Percentiles rank a stretch among this genome's conserved stretches.
These are phyloP conservation scores for Amiota communis DNA, from an alignment of 2,888 invertebrate genomes.

Conservation along the genomic window DNA sequence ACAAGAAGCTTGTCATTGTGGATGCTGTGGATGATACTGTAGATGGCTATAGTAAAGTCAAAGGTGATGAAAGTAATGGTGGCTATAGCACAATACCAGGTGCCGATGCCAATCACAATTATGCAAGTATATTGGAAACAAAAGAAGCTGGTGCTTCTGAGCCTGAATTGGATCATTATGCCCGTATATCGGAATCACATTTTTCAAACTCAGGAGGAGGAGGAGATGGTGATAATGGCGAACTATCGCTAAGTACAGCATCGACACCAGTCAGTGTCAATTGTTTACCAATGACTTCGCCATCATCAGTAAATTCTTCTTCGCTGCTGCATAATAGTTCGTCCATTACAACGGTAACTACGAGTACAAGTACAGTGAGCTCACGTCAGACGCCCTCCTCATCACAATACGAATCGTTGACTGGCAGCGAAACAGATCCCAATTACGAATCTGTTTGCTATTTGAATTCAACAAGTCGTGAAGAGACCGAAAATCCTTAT, in stretches of 20 bases:
- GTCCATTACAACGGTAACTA: conserved; percentile 62
- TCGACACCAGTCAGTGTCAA: conserved; percentile 37
- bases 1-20: conserved; percentile 61
- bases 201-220: conserved; percentile 13
- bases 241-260: conserved; percentile 29
- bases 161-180: conserved; percentile 64
- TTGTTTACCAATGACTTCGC: conserved; percentile 52
- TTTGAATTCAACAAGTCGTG: conserved; percentile 73
- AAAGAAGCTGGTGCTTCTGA: conserved; percentile 47
- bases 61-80: conserved; percentile 56
- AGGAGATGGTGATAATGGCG: not conserved
- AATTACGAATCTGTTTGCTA: conserved; percentile 89
- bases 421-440: conserved; percentile 85
- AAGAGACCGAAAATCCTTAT: conserved; percentile 78
- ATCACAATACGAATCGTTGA: conserved; percentile 86
- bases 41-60: conserved; percentile 68
- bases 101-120: conserved; percentile 65
- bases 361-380: conserved; percentile 71
- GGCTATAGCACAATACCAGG: conserved; percentile 71
- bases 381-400: conserved; percentile 75
- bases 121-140: conserved; percentile 72
- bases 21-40: conserved; percentile 53
- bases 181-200: conserved; percentile 59
- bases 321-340: conserved; percentile 51
- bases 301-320: conserved; percentile 60